Conservation (phyloP, 2,888 invertebrate genomes). For the Chalcis sispes region DNA sequence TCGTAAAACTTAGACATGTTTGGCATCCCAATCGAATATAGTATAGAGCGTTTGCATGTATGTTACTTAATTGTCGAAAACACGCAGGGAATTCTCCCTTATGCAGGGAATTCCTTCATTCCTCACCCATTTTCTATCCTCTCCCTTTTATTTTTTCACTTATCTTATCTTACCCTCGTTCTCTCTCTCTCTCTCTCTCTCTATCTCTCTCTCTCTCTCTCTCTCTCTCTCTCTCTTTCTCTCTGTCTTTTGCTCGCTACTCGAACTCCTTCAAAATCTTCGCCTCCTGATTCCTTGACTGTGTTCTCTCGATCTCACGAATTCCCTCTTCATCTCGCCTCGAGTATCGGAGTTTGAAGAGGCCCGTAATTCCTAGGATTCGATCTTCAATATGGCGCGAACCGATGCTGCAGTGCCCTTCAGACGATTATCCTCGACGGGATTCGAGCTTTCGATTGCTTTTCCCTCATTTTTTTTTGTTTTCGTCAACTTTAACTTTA, state of each 20-base stretch:
- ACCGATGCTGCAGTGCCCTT: slow-evolving; percentile 18
- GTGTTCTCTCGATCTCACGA: not conserved
- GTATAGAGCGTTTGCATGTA: not conserved
- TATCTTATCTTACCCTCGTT: too few relatives aligned
- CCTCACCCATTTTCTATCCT: too few relatives aligned
- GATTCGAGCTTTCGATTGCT: slow-evolving; percentile 37
- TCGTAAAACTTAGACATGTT: too few relatives aligned
- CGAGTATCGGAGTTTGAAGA: slow-evolving; percentile 37
- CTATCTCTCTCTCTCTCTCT: too few relatives aligned
- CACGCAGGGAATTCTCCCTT: slow-evolving; percentile 1
- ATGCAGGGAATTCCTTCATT: too few relatives aligned
- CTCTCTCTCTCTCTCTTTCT: too few relatives aligned
- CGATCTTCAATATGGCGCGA: slow-evolving; percentile 8
- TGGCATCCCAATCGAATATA: slow-evolving; percentile 15
- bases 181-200: too few relatives aligned
- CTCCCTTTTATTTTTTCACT: too few relatives aligned
- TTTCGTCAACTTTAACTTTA: not conserved
- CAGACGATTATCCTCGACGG: slow-evolving; percentile 40
- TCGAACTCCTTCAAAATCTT: slow-evolving; percentile 25
- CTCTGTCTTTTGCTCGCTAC: too few relatives aligned
- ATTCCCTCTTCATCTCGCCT: slow-evolving; percentile 40
- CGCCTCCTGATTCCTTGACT: not conserved
- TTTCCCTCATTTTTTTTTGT: not conserved
- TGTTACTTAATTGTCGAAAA: slow-evolving; percentile 8
- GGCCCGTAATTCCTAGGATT: slow-evolving; percentile 49